A percentile compares a stretch with the other conserved stretches of the same genome.
These are phyloP conservation scores for Leptodirus hochenwartii DNA, from an alignment of 2,888 invertebrate genomes.

Conservation along the genomic window DNA sequence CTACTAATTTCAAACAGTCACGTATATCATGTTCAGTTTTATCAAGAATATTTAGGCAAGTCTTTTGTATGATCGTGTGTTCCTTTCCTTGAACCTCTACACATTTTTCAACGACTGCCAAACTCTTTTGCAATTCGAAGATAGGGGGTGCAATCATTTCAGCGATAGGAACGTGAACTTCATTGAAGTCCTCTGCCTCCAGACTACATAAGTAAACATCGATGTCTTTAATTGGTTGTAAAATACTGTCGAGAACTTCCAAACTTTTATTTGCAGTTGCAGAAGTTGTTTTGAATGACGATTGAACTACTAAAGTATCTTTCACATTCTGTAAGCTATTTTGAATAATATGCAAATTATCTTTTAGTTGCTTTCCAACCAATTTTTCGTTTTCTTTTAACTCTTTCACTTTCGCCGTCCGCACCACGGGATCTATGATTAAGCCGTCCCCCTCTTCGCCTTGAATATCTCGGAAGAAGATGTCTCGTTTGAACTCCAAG, in stretches of 20 bases:
- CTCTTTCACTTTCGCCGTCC: slow-evolving; percentile 27
- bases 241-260: slow-evolving; percentile 41
- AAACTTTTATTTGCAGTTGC: slow-evolving; percentile 47
- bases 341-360: slow-evolving; percentile 29
- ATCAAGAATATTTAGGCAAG: slow-evolving; percentile 46
- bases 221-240: slow-evolving; percentile 43
- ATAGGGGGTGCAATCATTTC: slow-evolving; percentile 38
- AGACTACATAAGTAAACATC: slow-evolving; percentile 36
- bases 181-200: slow-evolving; percentile 26
- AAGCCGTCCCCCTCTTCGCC: slow-evolving; percentile 38
- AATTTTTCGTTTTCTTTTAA: slow-evolving; percentile 22
- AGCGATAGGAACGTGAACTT: slow-evolving; percentile 35
- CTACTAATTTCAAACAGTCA: slow-evolving; percentile 33
- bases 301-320: slow-evolving; percentile 43
- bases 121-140: slow-evolving; percentile 41
- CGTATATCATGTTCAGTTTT: slow-evolving; percentile 37
- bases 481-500: slow-evolving; percentile 23
- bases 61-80: slow-evolving; percentile 46
- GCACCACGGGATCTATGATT: slow-evolving; percentile 30
- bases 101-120: slow-evolving; percentile 49
- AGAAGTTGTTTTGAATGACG: slow-evolving; percentile 45
- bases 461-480: slow-evolving; percentile 30
- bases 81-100: slow-evolving; percentile 46
- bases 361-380: slow-evolving; percentile 20
- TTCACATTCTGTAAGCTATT: slow-evolving; percentile 41